phyloP scores from a whole-genome alignment of 1,140 invertebrate genomes.

The Drosophila kikkawai region DNA sequence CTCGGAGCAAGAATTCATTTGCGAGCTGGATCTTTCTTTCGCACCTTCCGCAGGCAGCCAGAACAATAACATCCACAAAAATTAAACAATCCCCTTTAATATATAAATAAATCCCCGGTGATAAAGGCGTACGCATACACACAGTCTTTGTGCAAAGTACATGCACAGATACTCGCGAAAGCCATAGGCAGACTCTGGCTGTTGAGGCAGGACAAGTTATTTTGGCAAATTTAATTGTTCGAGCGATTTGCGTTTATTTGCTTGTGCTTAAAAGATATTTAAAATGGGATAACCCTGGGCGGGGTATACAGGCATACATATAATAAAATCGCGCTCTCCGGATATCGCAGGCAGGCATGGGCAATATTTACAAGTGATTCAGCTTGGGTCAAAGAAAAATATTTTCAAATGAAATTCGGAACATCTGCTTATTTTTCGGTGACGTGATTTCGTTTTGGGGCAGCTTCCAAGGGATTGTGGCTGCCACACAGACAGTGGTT shows the following conservation, averaged over 20 bases:
- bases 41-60: slow-evolving; percentile 56
- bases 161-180: background rate
- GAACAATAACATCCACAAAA: slow-evolving; percentile 40
- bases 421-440: slow-evolving; percentile 7
- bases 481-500: slow-evolving; percentile 1
- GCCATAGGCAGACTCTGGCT: background rate
- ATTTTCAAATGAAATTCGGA: slow-evolving; percentile 28
- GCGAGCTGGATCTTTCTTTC: slow-evolving; percentile 62
- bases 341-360: slow-evolving; percentile 18
- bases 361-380: slow-evolving; percentile 38
- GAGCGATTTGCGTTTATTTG: slow-evolving; percentile 60
- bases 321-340: slow-evolving; percentile 12
- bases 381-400: slow-evolving; percentile 1
- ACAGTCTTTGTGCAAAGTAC: slow-evolving; percentile 8
- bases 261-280: slow-evolving; percentile 66
- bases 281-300: slow-evolving; percentile 32
- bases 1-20: slow-evolving; percentile 50
- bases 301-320: background rate
- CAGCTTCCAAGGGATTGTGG: background rate
- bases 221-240: slow-evolving; percentile 60
- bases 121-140: slow-evolving; percentile 26
- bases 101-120: slow-evolving; percentile 63
- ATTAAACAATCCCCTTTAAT: slow-evolving; percentile 65
- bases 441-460: slow-evolving; percentile 1
- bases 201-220: slow-evolving; percentile 49